phyloP scores from a whole-genome alignment of 2,888 invertebrate genomes.

The Poecilobothrus nobilitatus region DNA sequence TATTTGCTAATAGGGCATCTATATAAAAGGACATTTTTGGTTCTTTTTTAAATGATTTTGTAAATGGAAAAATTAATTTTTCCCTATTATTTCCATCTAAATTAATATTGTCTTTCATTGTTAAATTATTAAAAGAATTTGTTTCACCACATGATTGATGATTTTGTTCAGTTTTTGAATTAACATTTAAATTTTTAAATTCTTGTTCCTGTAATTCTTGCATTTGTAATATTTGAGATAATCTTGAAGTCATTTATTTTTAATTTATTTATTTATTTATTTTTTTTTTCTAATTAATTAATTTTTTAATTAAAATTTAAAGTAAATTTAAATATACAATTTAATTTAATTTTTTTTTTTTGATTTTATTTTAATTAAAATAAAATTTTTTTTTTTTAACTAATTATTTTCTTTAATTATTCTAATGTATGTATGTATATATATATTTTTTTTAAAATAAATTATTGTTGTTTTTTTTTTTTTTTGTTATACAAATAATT shows the following conservation, averaged over 20 bases:
- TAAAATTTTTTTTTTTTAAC: background rate
- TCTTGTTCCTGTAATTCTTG: slow-evolving; percentile 4
- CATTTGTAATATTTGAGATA: background rate
- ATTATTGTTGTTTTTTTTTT: no score
- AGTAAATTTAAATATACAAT: background rate
- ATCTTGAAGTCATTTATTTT: background rate
- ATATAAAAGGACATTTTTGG: slow-evolving; percentile 79
- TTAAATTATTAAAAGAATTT: background rate
- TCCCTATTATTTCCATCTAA: background rate
- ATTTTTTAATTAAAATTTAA: background rate
- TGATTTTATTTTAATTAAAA: background rate
- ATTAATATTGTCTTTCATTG: background rate
- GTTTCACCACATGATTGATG: background rate
- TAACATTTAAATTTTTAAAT: background rate
- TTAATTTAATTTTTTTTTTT: background rate
- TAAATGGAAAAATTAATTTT: slow-evolving; percentile 1
- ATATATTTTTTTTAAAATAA: no score
- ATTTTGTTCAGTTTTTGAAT: background rate
- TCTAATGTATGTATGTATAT: no score
- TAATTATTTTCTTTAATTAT: no score
- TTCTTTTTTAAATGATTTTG: slow-evolving; percentile 4
- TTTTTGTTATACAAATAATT: no score
- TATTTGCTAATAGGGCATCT: slow-evolving; percentile 70
- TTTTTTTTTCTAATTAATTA: background rate
- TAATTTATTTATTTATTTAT: no score